Evolutionary conservation across 1,140 invertebrate genomes (phyloP).

Genomic region (Campoletis sonorensis): DNA sequence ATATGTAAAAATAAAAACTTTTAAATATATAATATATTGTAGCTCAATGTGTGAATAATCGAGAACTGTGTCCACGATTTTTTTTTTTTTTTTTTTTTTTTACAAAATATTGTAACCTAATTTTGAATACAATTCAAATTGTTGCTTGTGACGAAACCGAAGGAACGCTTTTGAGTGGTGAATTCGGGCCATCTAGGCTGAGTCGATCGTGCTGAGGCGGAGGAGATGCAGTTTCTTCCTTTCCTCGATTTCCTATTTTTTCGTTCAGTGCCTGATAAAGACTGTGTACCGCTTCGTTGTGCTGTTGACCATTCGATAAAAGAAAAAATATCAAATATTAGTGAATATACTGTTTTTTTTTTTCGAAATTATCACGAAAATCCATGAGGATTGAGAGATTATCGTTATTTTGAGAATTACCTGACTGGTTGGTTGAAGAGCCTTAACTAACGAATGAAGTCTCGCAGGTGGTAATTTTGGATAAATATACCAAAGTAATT

Average conservation of each 20-base stretch:
- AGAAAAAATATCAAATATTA: too few relatives aligned
- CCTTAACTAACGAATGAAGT: conserved; percentile 90
- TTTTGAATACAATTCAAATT: too few relatives aligned
- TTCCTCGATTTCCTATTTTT: conserved; percentile 82
- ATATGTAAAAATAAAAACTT: background rate
- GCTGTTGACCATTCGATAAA: conserved; percentile 73
- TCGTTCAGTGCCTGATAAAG: conserved; percentile 87
- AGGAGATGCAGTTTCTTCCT: conserved; percentile 81
- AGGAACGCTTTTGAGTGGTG: conserved; percentile 78
- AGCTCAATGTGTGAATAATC: too few relatives aligned
- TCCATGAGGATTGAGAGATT: too few relatives aligned
- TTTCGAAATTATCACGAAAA: too few relatives aligned
- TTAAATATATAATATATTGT: conserved; percentile 26
- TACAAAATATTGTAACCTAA: too few relatives aligned
- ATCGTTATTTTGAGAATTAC: too few relatives aligned
- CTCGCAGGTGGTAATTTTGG: conserved; percentile 88
- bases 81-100: too few relatives aligned
- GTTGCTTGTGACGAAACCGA: background rate
- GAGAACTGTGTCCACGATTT: too few relatives aligned
- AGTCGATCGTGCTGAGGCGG: conserved; percentile 76
- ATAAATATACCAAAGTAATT: conserved; percentile 95
- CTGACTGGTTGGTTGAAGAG: conserved; percentile 87
- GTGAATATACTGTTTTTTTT: too few relatives aligned
- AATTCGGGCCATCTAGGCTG: conserved; percentile 86
- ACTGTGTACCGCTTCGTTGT: conserved; percentile 90